Evolutionary conservation across 2,113 vertebrate species (phyloP), one percentile per base, ranked within the genome.

Genomic region (Elaphurus davidianus): DNA sequence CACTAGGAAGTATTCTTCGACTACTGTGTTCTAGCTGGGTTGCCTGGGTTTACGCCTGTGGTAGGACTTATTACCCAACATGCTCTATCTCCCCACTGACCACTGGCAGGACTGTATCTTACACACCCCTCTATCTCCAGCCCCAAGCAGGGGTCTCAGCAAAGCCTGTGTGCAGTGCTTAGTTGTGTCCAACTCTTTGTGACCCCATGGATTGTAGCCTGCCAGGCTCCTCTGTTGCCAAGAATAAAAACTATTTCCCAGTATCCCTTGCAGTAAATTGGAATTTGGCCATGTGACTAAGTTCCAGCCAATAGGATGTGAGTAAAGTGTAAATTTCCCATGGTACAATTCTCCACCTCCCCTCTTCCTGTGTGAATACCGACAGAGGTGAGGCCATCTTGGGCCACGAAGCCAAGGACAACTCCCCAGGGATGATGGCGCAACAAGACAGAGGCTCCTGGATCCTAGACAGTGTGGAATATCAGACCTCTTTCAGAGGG

Each of bases 221-320:
- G 19, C 64, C 64, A 36, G 5, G 10, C n/a, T 71, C 64, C n/a
- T 71, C 5, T 30, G 47, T 50, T 36, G 62, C 47, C 47, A 83
- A 95, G 43, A 94, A 76, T 21, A 76, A 27, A 94, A 96, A 97
- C 82, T 92, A 40, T 94, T 96, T 97, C 90, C 92, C 87, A 97
- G 40, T 10, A 10, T 84, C 36, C 94, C 5, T 67, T 94, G 59
- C 57, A 87, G 67, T 28, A 67, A 85, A 85, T 33, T 45, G 2
- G 67, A 74, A 40, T 21, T 74, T 45, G n/a, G 54, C 6, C 62
- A 84, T 74, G 12, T 95, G 94, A 92, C 87, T 74, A 89, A 85
- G 55, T 96, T 92, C 87, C 85, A 10, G 52, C 85, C 94, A 95
- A 76, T 15, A 55, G 78, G n/a, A 17, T 59, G 3, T 30, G 57